A percentile compares a stretch with the other conserved stretches of the same genome.
phyloP scores from a whole-genome alignment of 2,888 invertebrate species.

The Pyrocoelia pectoralis region DNA sequence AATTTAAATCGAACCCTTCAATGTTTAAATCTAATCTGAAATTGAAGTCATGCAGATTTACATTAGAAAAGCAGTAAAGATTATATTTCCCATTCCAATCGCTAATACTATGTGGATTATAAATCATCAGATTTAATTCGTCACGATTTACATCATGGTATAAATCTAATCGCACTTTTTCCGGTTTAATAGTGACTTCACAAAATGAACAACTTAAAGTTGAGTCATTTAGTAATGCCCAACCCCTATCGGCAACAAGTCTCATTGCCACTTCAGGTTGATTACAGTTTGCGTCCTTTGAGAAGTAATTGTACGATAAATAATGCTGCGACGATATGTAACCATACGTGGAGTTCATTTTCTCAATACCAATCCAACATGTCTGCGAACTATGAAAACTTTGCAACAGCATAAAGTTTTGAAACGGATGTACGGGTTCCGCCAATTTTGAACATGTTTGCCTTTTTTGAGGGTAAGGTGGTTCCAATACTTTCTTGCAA shows the following conservation, averaged over 20 bases:
- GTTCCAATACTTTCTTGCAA: background rate
- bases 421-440: conserved; percentile 15
- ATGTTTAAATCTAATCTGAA: background rate
- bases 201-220: conserved; percentile 10
- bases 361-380: conserved; percentile 17
- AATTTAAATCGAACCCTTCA: background rate
- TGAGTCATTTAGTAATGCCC: conserved; percentile 9
- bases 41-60: conserved; percentile 4
- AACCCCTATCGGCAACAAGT: background rate
- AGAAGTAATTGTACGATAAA: conserved; percentile 12
- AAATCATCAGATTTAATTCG: background rate
- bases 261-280: background rate
- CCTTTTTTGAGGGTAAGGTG: background rate
- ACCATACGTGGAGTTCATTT: background rate
- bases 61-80: conserved; percentile 8
- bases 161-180: background rate
- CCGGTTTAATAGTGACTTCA: background rate
- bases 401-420: conserved; percentile 6
- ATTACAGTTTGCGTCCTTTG: background rate
- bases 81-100: background rate
- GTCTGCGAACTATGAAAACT: background rate
- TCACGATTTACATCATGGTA: background rate
- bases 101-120: conserved; percentile 4
- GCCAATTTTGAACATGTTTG: conserved; percentile 11
- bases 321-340: background rate